These are phyloP conservation scores for Zootermopsis nevadensis DNA, from an alignment of 2,888 invertebrate genomes.

Conservation along the genomic window DNA sequence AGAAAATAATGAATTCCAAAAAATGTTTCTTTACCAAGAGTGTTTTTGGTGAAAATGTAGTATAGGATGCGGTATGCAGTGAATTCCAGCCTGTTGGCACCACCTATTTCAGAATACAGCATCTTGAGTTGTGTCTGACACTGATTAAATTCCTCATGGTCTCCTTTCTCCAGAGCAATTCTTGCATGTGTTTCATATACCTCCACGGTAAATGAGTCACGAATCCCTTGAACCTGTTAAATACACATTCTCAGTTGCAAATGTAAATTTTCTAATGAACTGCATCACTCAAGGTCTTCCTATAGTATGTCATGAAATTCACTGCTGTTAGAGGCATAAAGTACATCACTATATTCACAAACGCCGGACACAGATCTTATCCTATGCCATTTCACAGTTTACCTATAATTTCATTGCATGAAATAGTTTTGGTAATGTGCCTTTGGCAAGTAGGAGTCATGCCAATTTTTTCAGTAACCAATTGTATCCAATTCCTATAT, in stretches of 20 bases:
- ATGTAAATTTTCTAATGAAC: no score
- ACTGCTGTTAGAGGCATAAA: no score
- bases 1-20: neutral
- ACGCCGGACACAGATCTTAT: no score
- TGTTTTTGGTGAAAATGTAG: constrained; percentile 97
- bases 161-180: constrained; percentile 96
- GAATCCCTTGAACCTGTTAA: constrained; percentile 89
- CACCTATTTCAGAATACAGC: constrained; percentile 86
- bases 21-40: constrained; percentile 77
- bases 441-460: no score
- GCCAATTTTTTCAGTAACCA: no score
- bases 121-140: constrained; percentile 98
- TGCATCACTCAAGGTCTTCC: no score
- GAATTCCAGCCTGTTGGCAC: constrained; percentile 87
- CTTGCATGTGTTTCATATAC: constrained; percentile 99
- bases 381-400: no score
- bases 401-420: no score
- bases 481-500: no score
- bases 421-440: no score
- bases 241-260: neutral
- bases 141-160: constrained; percentile 99
- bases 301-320: no score
- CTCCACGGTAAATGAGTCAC: constrained; percentile 94
- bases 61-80: constrained; percentile 96
- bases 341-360: no score